Percentiles rank a stretch among this genome's conserved stretches.
Conservation (phyloP, 2,113 vertebrate genomes). For the Platysteira castanea region DNA sequence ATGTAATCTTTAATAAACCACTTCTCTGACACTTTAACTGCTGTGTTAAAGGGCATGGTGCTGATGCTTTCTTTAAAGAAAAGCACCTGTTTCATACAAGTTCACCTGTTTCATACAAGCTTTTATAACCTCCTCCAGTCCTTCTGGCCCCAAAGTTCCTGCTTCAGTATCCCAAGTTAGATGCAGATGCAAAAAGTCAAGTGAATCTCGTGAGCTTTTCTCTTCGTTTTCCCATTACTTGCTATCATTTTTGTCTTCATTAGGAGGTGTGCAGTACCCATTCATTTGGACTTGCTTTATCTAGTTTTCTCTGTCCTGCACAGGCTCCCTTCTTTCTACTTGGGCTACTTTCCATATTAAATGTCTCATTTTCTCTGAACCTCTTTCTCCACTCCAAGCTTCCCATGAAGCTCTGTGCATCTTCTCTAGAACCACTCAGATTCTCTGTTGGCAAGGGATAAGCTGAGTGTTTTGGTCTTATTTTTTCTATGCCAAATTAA, state of each 20-base stretch:
- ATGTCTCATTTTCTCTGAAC: background rate
- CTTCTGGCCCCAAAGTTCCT: background rate
- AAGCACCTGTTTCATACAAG: no score
- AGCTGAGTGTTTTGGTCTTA: background rate
- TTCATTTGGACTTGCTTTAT: background rate
- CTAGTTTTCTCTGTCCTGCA: background rate
- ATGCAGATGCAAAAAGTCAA: background rate
- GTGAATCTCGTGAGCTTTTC: background rate
- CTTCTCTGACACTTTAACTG: background rate
- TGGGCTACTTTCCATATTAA: background rate
- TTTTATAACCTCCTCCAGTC: background rate
- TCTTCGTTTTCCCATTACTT: background rate
- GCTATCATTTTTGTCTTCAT: background rate
- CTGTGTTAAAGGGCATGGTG: background rate
- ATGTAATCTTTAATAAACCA: background rate
- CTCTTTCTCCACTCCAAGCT: background rate
- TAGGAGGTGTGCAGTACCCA: background rate
- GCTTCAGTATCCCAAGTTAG: background rate
- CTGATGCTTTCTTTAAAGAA: background rate
- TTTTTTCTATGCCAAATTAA: background rate
- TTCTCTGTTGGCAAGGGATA: background rate
- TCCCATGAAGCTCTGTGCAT: background rate
- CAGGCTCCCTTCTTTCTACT: background rate
- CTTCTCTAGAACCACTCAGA: background rate
- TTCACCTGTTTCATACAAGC: background rate